Evolutionary conservation across 2,888 invertebrate species (phyloP), one percentile per base, ranked within the genome.

Genomic region (Apotomis capreana): DNA sequence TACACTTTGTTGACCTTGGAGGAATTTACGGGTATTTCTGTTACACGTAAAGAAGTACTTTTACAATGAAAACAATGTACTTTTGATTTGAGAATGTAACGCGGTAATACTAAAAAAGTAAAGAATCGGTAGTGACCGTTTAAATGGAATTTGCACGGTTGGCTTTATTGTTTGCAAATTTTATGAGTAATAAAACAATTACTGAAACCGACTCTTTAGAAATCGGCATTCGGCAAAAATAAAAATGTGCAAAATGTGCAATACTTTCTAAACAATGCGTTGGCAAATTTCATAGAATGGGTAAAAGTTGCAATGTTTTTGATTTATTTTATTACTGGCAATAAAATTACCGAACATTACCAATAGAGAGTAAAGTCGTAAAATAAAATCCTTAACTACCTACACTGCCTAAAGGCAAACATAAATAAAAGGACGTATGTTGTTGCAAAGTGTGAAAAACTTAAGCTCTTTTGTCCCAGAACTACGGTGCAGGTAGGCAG

Each of bases 211-310:
- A 58, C n/a, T n/a, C 15, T 68, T 51, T 63, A 44, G 26, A 62
- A 68, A 44, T 52, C 52, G 62, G 13, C 44, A 62, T 44, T 67
- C 52, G 67, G 67, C 61, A 68, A 61, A 62, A 71, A 68, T 37
- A 36, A 63, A 72, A 51, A 63, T 58, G 26, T 62, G 58, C 44
- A 62, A 68, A 68, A 13, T 65, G 70, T 72, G 72, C 72, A 68
- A 59, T 55, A 46, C 40, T 72, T 58, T 68, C 36, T 44, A 59
- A 72, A 52, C 49, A 68, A 61, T 62, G 52, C 58, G 58, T 52
- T 68, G 26, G 49, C 26, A 9, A 68, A 62, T 61, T 55, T 55
- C 40, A 5, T 10, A 59, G 36, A 46, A 70, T 70, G 69, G 46
- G 55, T 60, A 26, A 59, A 52, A 57, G 65, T 65, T 57, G 65